These are phyloP conservation scores for Siniperca obscura DNA, from an alignment of 2,797 vertebrate genomes.

Conservation along the genomic window DNA sequence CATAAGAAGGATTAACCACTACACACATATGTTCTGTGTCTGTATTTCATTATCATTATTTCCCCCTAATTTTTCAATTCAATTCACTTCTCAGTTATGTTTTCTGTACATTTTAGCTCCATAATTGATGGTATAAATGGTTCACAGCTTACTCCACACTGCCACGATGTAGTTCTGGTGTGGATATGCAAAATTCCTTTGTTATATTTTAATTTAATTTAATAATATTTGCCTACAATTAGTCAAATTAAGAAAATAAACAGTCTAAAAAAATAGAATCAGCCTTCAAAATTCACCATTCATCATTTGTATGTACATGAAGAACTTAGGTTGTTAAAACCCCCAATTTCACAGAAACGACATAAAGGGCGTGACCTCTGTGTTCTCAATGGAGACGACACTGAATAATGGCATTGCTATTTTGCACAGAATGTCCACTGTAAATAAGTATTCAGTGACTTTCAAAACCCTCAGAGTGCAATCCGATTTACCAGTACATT, in stretches of 20 bases:
- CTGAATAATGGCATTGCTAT: background rate
- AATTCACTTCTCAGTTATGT: background rate
- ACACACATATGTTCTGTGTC: background rate
- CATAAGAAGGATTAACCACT: background rate
- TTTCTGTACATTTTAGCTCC: background rate
- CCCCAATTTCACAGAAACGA: background rate
- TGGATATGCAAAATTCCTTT: background rate
- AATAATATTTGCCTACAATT: background rate
- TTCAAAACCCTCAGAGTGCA: background rate
- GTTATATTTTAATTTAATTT: background rate
- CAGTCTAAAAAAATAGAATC: background rate
- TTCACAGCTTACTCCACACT: background rate
- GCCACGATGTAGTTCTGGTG: background rate
- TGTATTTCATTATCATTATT: background rate
- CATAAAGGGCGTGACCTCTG: background rate
- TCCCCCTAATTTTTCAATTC: background rate
- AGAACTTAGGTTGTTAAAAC: background rate
- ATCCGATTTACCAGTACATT: background rate
- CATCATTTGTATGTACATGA: background rate
- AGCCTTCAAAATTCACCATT: background rate
- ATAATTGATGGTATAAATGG: background rate
- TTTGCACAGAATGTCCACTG: background rate
- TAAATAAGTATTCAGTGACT: background rate
- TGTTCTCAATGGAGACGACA: background rate
- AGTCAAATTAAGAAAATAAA: background rate